Conservation (phyloP, 2,797 vertebrate species). For the Odontamblyopus rebecca region DNA sequence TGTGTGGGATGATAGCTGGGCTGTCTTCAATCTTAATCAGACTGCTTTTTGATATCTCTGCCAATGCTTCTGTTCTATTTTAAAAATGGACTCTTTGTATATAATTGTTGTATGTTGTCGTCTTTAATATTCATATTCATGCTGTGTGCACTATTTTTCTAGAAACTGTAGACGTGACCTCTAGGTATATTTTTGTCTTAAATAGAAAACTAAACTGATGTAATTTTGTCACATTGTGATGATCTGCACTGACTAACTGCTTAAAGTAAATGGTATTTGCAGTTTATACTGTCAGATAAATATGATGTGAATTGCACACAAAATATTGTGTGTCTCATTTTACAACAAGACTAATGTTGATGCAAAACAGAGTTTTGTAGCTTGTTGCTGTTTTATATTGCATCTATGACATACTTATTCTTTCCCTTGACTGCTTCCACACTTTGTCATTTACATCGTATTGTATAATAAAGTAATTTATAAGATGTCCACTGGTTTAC, state of each 20-base stretch:
- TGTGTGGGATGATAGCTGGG: conserved; percentile 61
- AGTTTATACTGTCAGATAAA: conserved; percentile 42
- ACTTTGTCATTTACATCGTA: conserved; percentile 57
- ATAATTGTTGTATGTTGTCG: conserved; percentile 54
- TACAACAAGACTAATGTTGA: conserved; percentile 23
- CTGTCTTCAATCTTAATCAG: conserved; percentile 59
- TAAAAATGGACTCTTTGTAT: conserved; percentile 70
- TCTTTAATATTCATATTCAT: conserved; percentile 56
- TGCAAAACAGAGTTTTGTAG: conserved; percentile 53
- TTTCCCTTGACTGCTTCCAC: conserved; percentile 48
- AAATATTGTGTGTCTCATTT: conserved; percentile 14
- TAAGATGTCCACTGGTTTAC: neutral
- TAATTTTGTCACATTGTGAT: conserved; percentile 34
- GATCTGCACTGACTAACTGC: conserved; percentile 29
- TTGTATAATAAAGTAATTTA: conserved; percentile 67
- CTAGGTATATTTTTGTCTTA: conserved; percentile 71
- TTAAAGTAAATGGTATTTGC: conserved; percentile 28
- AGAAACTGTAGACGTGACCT: conserved; percentile 65
- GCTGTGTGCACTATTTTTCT: conserved; percentile 75
- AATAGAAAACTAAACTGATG: conserved; percentile 55
- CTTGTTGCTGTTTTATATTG: conserved; percentile 45
- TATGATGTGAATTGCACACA: conserved; percentile 29
- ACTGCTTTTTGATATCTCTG: conserved; percentile 45
- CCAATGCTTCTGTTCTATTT: conserved; percentile 61
- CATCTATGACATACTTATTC: conserved; percentile 12